Evolutionary conservation across 30 jellyfish, hydroid and myxozoan genomes (phyloP), one percentile per base, ranked within the genome.

Genomic region (Sanderia malayensis): DNA sequence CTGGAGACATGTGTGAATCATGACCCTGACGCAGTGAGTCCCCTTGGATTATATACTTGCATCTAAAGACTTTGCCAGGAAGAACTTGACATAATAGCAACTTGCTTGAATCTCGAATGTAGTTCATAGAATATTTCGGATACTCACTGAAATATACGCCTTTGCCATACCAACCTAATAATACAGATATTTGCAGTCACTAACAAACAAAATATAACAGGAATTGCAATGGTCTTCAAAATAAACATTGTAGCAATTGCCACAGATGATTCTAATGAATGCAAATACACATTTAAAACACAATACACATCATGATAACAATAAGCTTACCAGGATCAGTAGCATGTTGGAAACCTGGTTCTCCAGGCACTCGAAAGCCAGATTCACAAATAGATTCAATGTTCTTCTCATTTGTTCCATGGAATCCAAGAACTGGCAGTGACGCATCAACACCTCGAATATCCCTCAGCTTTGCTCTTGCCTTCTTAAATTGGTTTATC

Each of bases 141-240:
- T 83, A 83, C 55, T 83, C 95, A 28, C 95, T 83, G 84, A 83
- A 83, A 31, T 83, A 83, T 15, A 83, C 95, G 44, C 95, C 95
- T 75, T 46, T 52, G 9, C 95, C 95, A 37, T 73, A 83, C 88
- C 88, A 73, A 19, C 95, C 95, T 83, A 44, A 55, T 21, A 82
- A 32, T 22, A 44, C n/a, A n/a, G n/a, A n/a, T n/a, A n/a, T n/a
- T n/a, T n/a, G n/a, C n/a, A n/a, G n/a, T n/a, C n/a, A n/a, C n/a
- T n/a, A n/a, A n/a, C 2, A 62, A 25, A 21, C 13, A 62, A 9
- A 57, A 24, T 57, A 57, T 6, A 20, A 24, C n/a, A 57, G 8
- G n/a, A n/a, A 57, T n/a, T 57, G 68, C 8, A n/a, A 57, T 20
- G 31, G 27, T n/a, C n/a, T n/a, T n/a, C n/a, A n/a, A n/a, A n/a